Percentiles rank a stretch among this genome's conserved stretches.
These are phyloP conservation scores for Chlamydotis undulata DNA, from an alignment of 2,113 vertebrate species.

Conservation along the genomic window DNA sequence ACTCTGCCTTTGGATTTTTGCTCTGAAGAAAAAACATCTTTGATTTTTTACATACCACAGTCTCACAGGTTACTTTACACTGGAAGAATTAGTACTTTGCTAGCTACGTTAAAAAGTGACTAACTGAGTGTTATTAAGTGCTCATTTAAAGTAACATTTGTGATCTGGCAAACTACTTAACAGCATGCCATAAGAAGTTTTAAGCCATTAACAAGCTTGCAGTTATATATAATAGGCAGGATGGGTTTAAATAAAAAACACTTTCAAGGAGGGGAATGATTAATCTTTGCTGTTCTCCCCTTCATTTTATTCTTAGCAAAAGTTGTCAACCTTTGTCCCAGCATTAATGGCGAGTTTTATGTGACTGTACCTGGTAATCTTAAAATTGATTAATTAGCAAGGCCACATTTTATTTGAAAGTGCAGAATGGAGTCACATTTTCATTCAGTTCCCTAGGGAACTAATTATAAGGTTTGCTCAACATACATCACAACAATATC, in stretches of 20 bases:
- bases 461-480: conserved; percentile 50
- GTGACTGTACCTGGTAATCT: conserved; percentile 13
- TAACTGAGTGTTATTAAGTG: not conserved
- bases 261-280: conserved; percentile 1
- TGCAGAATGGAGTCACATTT: conserved; percentile 24
- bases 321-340: conserved; percentile 38
- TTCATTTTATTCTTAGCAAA: conserved; percentile 13
- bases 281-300: conserved; percentile 26
- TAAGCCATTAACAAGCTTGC: conserved; percentile 11
- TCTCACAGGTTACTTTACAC: not conserved
- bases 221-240: not conserved
- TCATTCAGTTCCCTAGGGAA: conserved; percentile 43
- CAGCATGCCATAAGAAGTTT: not conserved
- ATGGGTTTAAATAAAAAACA: conserved; percentile 36
- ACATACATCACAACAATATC: conserved; percentile 8
- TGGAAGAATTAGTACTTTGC: not conserved
- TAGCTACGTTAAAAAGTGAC: not conserved
- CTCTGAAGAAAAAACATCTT: not conserved
- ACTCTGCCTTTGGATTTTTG: not conserved
- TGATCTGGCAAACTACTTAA: conserved; percentile 26
- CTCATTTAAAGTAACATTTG: conserved; percentile 17
- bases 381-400: conserved; percentile 54
- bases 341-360: conserved; percentile 25
- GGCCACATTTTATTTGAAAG: conserved; percentile 33
- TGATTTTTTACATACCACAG: not conserved